Evolutionary conservation across 2,888 invertebrate species (phyloP).

Genomic region (Sialis lutaria): DNA sequence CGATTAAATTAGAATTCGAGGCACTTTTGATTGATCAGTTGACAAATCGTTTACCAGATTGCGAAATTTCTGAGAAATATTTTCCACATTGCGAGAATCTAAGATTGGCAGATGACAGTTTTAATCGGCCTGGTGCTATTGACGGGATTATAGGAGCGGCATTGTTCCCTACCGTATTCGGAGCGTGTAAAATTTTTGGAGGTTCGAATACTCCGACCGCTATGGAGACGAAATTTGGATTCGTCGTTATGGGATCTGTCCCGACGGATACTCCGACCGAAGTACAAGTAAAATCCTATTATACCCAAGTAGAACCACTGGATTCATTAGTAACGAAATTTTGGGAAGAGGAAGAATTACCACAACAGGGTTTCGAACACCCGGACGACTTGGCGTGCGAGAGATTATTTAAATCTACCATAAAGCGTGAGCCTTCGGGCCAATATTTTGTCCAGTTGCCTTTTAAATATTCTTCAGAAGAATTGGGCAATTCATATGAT

Average conservation of each 20-base stretch:
- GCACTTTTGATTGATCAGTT: not conserved
- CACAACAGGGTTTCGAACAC: not conserved
- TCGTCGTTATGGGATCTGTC: not conserved
- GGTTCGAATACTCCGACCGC: not conserved
- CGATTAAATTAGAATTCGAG: not conserved
- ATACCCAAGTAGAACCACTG: not conserved
- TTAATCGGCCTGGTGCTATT: no score
- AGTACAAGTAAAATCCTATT: not conserved
- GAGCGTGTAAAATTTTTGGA: no score
- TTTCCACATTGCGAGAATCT: not conserved
- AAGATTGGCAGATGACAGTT: not conserved
- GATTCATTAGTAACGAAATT: not conserved
- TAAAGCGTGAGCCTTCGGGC: not conserved
- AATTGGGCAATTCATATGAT: not conserved
- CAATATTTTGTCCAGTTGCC: not conserved
- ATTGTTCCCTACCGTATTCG: no score
- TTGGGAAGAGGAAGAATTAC: not conserved
- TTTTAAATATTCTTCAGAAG: not conserved
- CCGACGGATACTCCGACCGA: not conserved
- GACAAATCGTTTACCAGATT: not conserved
- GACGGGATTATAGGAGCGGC: no score
- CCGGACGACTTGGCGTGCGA: not conserved
- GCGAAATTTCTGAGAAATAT: not conserved
- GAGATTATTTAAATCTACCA: not conserved
- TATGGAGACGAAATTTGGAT: not conserved